These are phyloP conservation scores for Haemorhous mexicanus DNA, from an alignment of 2,113 vertebrate genomes.

Conservation along the genomic window DNA sequence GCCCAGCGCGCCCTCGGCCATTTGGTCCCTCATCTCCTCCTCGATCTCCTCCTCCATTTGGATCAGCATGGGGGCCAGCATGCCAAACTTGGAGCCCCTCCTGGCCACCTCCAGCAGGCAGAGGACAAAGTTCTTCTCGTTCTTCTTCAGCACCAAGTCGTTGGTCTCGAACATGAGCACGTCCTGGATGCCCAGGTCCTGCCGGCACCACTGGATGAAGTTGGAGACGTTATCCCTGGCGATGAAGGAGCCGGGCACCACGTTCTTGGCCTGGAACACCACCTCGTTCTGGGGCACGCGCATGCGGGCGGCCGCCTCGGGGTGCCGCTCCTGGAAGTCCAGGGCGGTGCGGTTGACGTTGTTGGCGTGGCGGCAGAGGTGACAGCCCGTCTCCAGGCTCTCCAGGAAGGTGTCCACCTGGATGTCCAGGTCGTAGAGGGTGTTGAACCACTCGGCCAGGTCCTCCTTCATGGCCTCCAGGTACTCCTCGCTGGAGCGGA, in stretches of 20 bases:
- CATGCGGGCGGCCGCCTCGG: conserved; percentile 70
- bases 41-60: conserved; percentile 98
- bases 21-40: conserved; percentile 85
- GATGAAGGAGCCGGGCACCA: conserved; percentile 85
- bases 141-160: conserved; percentile 91
- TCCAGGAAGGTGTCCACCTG: conserved; percentile 76
- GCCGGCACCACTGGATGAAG: conserved; percentile 94
- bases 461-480: conserved; percentile 86
- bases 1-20: conserved; percentile 32
- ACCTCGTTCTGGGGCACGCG: conserved; percentile 83
- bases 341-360: conserved; percentile 70
- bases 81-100: conserved; percentile 89
- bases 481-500: conserved; percentile 81
- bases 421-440: conserved; percentile 75
- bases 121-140: conserved; percentile 94
- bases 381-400: conserved; percentile 71
- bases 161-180: conserved; percentile 99
- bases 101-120: conserved; percentile 94
- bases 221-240: conserved; percentile 95
- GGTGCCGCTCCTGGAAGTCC: conserved; percentile 72
- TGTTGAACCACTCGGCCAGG: conserved; percentile 81
- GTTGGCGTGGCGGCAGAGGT: conserved; percentile 80
- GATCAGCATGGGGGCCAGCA: conserved; percentile 94
- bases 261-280: conserved; percentile 84
- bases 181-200: conserved; percentile 91